Evolutionary conservation across 2,797 vertebrate species (phyloP).

Genomic region (Vireo griseus): DNA sequence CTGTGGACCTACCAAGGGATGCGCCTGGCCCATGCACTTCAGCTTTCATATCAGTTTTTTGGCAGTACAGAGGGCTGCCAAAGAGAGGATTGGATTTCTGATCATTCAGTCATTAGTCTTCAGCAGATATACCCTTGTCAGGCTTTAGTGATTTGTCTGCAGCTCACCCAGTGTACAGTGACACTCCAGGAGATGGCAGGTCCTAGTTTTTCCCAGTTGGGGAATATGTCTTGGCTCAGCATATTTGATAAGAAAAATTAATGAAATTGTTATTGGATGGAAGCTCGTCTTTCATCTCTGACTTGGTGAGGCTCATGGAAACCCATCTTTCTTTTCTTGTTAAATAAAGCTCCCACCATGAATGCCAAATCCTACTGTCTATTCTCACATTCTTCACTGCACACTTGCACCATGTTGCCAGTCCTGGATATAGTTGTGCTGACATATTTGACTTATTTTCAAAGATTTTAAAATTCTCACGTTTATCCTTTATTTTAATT

Average conservation of each 20-base stretch:
- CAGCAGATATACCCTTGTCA: background rate
- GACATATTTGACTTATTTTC: background rate
- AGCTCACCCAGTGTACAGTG: background rate
- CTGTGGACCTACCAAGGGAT: background rate
- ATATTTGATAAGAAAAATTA: constrained; percentile 19
- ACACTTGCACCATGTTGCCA: background rate
- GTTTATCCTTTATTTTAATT: background rate
- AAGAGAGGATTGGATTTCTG: background rate
- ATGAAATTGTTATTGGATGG: background rate
- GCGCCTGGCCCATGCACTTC: background rate
- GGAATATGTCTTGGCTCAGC: background rate
- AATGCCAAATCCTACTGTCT: background rate
- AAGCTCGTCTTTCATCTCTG: background rate
- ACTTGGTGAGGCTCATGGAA: background rate
- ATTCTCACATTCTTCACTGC: background rate
- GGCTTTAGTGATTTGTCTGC: background rate
- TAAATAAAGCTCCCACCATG: background rate
- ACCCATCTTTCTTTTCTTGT: background rate
- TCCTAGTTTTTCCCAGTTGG: background rate
- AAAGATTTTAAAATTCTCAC: background rate
- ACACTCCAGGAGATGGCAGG: background rate
- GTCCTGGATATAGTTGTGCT: background rate
- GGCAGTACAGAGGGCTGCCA: background rate
- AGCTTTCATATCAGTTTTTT: background rate
- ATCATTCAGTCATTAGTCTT: background rate